phyloP scores from a whole-genome alignment of 2,888 invertebrate species.

The Limnephilus marmoratus region DNA sequence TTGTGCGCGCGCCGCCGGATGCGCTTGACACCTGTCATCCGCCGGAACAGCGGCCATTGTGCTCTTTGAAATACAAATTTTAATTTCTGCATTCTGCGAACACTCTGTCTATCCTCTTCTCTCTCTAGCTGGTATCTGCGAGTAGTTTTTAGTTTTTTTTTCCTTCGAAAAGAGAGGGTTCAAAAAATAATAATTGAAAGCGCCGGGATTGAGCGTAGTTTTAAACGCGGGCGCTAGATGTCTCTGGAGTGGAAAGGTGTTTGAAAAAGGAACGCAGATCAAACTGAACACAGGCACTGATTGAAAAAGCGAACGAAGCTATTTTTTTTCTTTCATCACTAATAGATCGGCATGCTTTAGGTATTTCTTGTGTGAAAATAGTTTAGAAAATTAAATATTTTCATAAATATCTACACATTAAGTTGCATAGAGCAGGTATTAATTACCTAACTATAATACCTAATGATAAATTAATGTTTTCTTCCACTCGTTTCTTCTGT shows the following conservation, averaged over 20 bases:
- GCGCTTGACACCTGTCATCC: slow-evolving; percentile 65
- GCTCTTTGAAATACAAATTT: slow-evolving; percentile 55
- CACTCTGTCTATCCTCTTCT: slow-evolving; percentile 40
- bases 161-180: background rate
- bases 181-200: slow-evolving; percentile 43
- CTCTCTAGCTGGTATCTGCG: slow-evolving; percentile 29
- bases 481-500: no score
- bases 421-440: background rate
- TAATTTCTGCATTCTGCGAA: slow-evolving; percentile 54
- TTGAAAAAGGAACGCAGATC: slow-evolving; percentile 42
- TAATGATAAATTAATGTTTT: no score
- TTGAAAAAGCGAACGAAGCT: slow-evolving; percentile 10
- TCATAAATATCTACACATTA: no score
- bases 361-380: background rate
- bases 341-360: background rate
- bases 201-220: slow-evolving; percentile 39
- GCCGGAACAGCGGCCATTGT: slow-evolving; percentile 64
- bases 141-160: background rate
- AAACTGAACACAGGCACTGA: slow-evolving; percentile 25
- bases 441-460: no score
- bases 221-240: slow-evolving; percentile 41
- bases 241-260: slow-evolving; percentile 22
- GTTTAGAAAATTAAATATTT: background rate
- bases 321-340: background rate
- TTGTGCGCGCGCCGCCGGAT: slow-evolving; percentile 62